Evolutionary conservation across 1,140 invertebrate species (phyloP), one percentile per base, ranked within the genome.

Genomic region (Magallana ariakensis): DNA sequence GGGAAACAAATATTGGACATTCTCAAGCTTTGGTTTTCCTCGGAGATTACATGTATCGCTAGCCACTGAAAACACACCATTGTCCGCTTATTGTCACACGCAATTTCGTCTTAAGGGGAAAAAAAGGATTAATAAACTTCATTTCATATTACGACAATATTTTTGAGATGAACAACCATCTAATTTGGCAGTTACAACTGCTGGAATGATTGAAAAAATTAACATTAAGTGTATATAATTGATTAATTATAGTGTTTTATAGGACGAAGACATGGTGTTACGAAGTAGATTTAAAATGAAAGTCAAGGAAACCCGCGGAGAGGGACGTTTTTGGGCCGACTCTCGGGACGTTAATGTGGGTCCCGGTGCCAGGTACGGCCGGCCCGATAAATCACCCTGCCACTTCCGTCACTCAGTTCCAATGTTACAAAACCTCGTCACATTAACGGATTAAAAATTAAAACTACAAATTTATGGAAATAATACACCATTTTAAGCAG

Each of bases 401-500:
- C 66, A 75, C 66, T 75, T 75, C 66, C 66, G 22, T 33, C 22
- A 26, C 22, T 75, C 33, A 19, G 11, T 13, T 75, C 22, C 66
- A 75, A 26, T 33, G 66, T 75, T 75, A 75, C 66, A 75, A 75
- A 75, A 75, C 66, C 66, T 26, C 13, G 9, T 75, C 13, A 75
- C 66, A 75, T 75, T 75, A 75, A 75, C 15, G 66, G 22, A 19
- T 26, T 75, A 75, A 13, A 62, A 75, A 75, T 75, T 75, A 75
- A 75, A 75, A 26, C 66, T 75, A 26, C 19, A 19, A 19, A 75
- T 75, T 75, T 75, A 75, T 75, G 66, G 22, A 22, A 75, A 75
- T 75, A 19, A 62, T n/a, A 19, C 58, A 62, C 19, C 16, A 16
- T 62, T 62, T 70, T 33, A 75, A 26, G 22, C 19, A 75, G 66